These are phyloP conservation scores for Nysson spinosus DNA, from an alignment of 2,888 invertebrate species.

Conservation along the genomic window DNA sequence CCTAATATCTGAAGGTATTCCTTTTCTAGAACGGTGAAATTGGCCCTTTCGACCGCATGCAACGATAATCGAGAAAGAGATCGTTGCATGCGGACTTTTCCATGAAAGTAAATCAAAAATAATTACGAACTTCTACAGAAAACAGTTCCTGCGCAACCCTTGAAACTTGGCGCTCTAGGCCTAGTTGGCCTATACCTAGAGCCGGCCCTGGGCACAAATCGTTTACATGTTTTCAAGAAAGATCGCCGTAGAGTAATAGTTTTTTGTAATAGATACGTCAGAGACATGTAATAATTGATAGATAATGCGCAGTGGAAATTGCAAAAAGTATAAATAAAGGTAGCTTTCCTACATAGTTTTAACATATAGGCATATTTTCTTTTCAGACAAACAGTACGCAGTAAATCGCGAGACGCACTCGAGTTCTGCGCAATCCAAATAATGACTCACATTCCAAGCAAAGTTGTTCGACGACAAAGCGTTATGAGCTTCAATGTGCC, in stretches of 20 bases:
- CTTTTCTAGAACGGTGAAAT: no score
- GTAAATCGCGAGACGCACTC: background rate
- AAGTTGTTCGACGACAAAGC: slow-evolving; percentile 5
- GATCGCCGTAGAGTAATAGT: slow-evolving; percentile 37
- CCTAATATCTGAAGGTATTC: no score
- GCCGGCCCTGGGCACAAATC: no score
- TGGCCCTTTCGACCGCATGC: no score
- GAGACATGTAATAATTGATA: slow-evolving; percentile 57
- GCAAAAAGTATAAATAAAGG: slow-evolving; percentile 60
- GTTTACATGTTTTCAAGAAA: slow-evolving; percentile 26
- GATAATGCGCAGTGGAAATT: slow-evolving; percentile 46
- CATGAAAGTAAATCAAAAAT: no score
- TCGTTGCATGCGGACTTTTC: no score
- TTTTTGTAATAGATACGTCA: slow-evolving; percentile 59
- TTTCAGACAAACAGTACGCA: slow-evolving; percentile 30
- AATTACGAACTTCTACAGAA: no score
- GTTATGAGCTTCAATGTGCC: slow-evolving; percentile 20
- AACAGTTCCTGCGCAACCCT: no score
- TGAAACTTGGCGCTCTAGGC: no score
- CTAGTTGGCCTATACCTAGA: no score
- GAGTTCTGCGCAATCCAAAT: slow-evolving; percentile 6
- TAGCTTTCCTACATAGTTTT: slow-evolving; percentile 64
- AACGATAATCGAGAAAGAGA: no score
- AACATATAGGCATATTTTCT: slow-evolving; percentile 50
- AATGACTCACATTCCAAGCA: slow-evolving; percentile 1